Evolutionary conservation across 1,140 invertebrate genomes (phyloP).

Genomic region (Scaptomyza hsui): DNA sequence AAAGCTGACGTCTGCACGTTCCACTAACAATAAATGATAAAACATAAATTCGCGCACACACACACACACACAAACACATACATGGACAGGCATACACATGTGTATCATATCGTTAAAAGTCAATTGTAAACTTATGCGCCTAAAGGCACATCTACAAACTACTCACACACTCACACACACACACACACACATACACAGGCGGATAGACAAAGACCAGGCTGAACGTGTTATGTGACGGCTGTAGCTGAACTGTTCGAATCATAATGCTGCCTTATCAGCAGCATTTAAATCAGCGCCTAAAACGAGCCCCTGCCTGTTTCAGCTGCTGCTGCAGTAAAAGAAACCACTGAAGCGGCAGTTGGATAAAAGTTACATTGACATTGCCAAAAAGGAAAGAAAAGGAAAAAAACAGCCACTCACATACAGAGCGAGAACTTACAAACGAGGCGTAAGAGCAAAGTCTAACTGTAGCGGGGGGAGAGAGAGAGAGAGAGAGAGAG

Average conservation of each 20-base stretch:
- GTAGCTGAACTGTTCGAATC: slow-evolving; percentile 73
- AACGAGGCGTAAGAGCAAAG: slow-evolving; percentile 24
- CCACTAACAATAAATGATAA: slow-evolving; percentile 83
- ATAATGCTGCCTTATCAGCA: slow-evolving; percentile 80
- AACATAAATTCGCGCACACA: slow-evolving; percentile 75
- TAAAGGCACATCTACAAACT: slow-evolving; percentile 65
- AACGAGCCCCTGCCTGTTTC: slow-evolving; percentile 27
- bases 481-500: slow-evolving; percentile 19
- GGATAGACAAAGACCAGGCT: slow-evolving; percentile 11
- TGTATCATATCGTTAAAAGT: slow-evolving; percentile 72
- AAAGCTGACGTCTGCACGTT: slow-evolving; percentile 64
- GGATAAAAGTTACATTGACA: slow-evolving; percentile 82
- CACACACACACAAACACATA: slow-evolving; percentile 15
- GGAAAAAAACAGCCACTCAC: slow-evolving; percentile 17
- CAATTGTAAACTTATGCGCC: slow-evolving; percentile 81
- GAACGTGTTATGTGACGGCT: slow-evolving; percentile 47
- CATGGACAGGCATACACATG: slow-evolving; percentile 12
- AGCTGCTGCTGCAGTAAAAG: slow-evolving; percentile 64
- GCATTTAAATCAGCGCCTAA: slow-evolving; percentile 79
- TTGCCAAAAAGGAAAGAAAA: slow-evolving; percentile 51
- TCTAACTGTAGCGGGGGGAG: neutral
- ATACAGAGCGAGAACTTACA: slow-evolving; percentile 7
- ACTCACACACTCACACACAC: slow-evolving; percentile 41
- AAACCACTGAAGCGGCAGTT: slow-evolving; percentile 77
- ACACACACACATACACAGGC: slow-evolving; percentile 15